These are phyloP conservation scores for Bos indicus DNA, from an alignment of 2,113 vertebrate genomes.

Conservation along the genomic window DNA sequence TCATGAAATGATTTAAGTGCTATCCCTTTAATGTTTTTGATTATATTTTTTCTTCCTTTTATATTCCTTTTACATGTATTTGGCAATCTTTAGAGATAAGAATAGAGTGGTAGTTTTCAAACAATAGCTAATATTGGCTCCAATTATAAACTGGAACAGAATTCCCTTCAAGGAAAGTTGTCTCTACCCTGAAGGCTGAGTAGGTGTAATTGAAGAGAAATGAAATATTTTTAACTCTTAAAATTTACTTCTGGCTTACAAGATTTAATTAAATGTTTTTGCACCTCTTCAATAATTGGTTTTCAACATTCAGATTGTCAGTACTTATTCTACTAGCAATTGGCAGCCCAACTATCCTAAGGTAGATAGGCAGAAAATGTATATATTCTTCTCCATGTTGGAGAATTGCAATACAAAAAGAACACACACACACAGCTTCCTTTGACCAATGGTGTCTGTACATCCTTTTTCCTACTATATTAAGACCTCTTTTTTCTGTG, in stretches of 20 bases:
- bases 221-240: neutral
- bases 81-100: neutral
- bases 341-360: neutral
- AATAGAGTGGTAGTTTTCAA: neutral
- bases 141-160: neutral
- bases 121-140: neutral
- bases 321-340: neutral
- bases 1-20: neutral
- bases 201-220: neutral
- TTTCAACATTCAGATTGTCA: neutral
- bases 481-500: neutral
- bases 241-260: conserved; percentile 3
- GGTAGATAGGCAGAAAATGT: neutral
- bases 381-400: neutral
- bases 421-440: neutral
- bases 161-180: neutral
- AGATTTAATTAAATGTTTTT: conserved; percentile 10
- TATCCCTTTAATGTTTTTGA: neutral
- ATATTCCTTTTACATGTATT: neutral
- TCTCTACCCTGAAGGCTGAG: neutral
- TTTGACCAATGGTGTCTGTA: neutral
- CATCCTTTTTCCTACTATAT: neutral
- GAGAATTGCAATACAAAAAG: neutral
- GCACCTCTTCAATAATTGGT: neutral
- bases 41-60: neutral